Base-by-base conservation (phyloP, 2,888 invertebrate species). In the Cryptocephalus primarius region DNA sequence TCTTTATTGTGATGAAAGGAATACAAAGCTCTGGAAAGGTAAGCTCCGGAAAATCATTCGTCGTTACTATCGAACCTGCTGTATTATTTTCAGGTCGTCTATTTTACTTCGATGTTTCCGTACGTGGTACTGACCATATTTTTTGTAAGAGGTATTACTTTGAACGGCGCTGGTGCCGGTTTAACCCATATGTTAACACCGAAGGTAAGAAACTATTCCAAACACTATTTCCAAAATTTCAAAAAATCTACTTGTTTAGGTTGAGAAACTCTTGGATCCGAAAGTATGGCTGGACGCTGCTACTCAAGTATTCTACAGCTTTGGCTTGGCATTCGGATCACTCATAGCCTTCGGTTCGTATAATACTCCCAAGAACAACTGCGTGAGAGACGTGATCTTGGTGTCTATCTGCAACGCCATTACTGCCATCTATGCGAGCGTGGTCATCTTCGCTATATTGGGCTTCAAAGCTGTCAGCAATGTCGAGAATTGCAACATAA, bases 11-110 rank as follows among this genome's bases (percentile, higher is more conserved):
- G 40, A 93, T 92, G 89, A 91, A 91, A 70, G 94, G 94, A 42
- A 94, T 95, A 54, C 93, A 94, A 72, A 92, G 92, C 60, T 92
- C 92, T 54, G 94, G 94, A 61, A 93, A 93, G 81, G 90, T 89
- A 66, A 44, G 32, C 22, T 2, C 2, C 22, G 22, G 22, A 6
- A 22, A 22, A 4, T 22, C 6, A 22, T 22, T 6, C 22, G 22
- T 4, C 22, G 6, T 22, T 6, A 6, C 22, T 22, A 4, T 22
- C 6, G 22, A 22, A 4, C 22, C 22, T 22, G 22, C 22, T 22
- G n/a, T 22, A 6, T 22, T 22, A 22, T 22, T 73, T 72, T 33
- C 69, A 88, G 88, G 90, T 92, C 62, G 91, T 94, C 53, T 94
- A 93, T 71, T 89, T 95, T 72, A 95, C 95, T 9, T 94, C 95